These are phyloP conservation scores for Disparrhopalites patrizii DNA, from an alignment of 2,888 invertebrate genomes.

Conservation along the genomic window DNA sequence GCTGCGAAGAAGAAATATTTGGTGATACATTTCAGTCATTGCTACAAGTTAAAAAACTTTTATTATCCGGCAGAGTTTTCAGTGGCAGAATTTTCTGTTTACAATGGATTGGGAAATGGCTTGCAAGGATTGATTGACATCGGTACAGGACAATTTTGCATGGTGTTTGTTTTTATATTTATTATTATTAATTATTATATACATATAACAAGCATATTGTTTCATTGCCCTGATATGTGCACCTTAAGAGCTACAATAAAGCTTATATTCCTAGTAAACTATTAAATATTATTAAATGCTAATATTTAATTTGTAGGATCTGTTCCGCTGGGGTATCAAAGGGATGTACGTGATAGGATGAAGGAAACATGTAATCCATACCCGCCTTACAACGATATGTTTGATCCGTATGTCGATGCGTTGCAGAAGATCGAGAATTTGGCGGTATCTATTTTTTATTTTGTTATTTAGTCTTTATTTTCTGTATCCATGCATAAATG, in stretches of 20 bases:
- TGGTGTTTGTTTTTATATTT: background rate
- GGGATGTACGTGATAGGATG: background rate
- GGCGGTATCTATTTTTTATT: conserved; percentile 9
- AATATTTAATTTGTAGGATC: too few relatives aligned
- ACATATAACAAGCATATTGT: background rate
- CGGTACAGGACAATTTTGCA: conserved; percentile 3
- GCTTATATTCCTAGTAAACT: too few relatives aligned
- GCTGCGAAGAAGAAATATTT: conserved; percentile 25
- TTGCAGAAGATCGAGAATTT: conserved; percentile 9
- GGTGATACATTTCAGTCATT: conserved; percentile 14
- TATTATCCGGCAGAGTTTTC: conserved; percentile 24
- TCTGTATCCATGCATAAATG: background rate
- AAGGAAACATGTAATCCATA: conserved; percentile 5
- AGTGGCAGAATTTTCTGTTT: conserved; percentile 25
- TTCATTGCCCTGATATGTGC: background rate
- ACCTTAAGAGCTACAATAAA: background rate
- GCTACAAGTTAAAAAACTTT: background rate
- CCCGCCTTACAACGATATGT: conserved; percentile 12
- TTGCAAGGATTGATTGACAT: conserved; percentile 20
- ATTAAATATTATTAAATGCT: too few relatives aligned
- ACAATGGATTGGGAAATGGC: conserved; percentile 14
- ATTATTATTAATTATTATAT: background rate
- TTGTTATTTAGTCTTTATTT: background rate
- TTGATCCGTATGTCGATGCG: conserved; percentile 13
- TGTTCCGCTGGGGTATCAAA: background rate